phyloP scores from a whole-genome alignment of 2,888 invertebrate species.

The Bugulina stolonifera region DNA sequence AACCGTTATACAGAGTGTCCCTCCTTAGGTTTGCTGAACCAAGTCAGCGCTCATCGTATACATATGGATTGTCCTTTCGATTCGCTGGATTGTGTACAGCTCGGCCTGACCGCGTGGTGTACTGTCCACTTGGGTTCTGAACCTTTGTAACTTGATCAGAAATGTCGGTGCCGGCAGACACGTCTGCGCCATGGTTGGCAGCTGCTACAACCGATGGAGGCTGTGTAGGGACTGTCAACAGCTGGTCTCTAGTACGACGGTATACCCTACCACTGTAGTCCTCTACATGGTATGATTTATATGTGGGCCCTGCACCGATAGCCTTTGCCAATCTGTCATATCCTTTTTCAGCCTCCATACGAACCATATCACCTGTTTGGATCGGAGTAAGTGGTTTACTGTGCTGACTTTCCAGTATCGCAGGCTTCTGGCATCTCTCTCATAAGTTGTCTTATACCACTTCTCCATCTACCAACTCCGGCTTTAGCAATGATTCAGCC shows the following conservation, averaged over 20 bases:
- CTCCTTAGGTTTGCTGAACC: neutral
- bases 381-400: neutral
- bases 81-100: neutral
- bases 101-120: neutral
- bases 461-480: constrained; percentile 1
- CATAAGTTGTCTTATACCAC: neutral
- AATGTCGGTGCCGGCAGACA: neutral
- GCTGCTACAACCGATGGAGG: neutral
- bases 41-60: neutral
- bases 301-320: neutral
- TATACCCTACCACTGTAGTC: neutral
- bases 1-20: neutral
- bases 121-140: neutral
- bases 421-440: neutral
- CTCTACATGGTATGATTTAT: neutral
- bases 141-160: neutral
- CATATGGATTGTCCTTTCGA: neutral
- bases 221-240: neutral
- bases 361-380: neutral
- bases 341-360: neutral
- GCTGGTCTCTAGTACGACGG: neutral
- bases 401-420: neutral
- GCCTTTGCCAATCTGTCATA: neutral
- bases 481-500: neutral
- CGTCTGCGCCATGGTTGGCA: neutral